phyloP scores from a whole-genome alignment of 2,797 vertebrate genomes.

The Zalophus californianus region DNA sequence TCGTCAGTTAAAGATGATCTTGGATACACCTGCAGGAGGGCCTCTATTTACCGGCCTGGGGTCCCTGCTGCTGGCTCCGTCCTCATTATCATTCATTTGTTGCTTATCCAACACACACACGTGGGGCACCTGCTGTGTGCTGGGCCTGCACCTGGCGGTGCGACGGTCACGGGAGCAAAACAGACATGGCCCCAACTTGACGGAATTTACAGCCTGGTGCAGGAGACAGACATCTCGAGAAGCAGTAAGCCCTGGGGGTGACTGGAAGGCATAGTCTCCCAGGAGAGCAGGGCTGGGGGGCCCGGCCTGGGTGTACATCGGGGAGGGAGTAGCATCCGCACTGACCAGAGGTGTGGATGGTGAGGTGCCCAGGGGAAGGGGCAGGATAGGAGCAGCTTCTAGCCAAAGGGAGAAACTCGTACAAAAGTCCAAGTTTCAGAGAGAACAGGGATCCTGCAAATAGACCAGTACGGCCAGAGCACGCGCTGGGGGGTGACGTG shows the following conservation, averaged over 20 bases:
- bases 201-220: neutral
- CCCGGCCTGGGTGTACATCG: fast-evolving
- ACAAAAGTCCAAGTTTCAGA: neutral
- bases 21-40: neutral
- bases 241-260: neutral
- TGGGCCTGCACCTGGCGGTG: fast-evolving
- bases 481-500: neutral
- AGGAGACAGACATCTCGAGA: neutral
- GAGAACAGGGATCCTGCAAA: neutral
- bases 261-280: neutral
- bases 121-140: neutral
- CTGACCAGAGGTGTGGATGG: neutral
- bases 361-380: neutral
- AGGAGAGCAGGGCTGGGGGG: neutral
- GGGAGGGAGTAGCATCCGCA: neutral
- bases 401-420: neutral
- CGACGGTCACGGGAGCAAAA: neutral
- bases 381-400: neutral
- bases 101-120: neutral
- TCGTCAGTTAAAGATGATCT: neutral
- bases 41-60: no score
- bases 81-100: neutral
- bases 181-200: neutral
- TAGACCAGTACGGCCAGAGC: neutral
- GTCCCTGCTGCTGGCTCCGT: neutral